A percentile compares a stretch with the other conserved stretches of the same genome.
phyloP scores from a whole-genome alignment of 2,888 invertebrate genomes.

The Phymatocera aterrima region DNA sequence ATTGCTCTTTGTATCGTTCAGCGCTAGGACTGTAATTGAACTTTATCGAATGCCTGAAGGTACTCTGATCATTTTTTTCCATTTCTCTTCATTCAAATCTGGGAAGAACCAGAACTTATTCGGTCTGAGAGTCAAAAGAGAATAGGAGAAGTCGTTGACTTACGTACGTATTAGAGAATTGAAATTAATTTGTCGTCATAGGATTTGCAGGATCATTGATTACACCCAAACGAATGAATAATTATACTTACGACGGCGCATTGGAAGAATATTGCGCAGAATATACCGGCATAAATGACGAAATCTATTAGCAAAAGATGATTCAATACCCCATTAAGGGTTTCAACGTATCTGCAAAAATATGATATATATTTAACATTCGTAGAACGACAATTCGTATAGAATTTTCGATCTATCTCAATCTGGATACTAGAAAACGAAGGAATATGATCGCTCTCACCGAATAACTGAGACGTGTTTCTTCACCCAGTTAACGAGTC shows the following conservation, averaged over 20 bases:
- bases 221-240: too few relatives aligned
- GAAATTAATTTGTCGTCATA: neutral
- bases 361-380: too few relatives aligned
- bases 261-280: constrained; percentile 16
- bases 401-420: neutral
- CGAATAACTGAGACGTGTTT: constrained; percentile 7
- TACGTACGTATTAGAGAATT: too few relatives aligned
- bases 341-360: constrained; percentile 12
- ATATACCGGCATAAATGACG: constrained; percentile 8
- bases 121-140: too few relatives aligned
- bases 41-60: neutral
- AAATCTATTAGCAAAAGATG: constrained; percentile 1
- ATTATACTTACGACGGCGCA: constrained; percentile 17
- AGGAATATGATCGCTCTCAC: neutral
- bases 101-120: too few relatives aligned
- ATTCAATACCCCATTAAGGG: constrained; percentile 4
- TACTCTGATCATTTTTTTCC: too few relatives aligned
- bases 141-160: too few relatives aligned
- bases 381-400: neutral
- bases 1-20: neutral
- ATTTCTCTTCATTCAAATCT: too few relatives aligned
- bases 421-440: neutral
- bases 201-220: neutral
- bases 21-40: neutral
- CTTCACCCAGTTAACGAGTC: constrained; percentile 13